Evolutionary conservation across 2,113 vertebrate species (phyloP).

Genomic region (Pterocles orientalis): DNA sequence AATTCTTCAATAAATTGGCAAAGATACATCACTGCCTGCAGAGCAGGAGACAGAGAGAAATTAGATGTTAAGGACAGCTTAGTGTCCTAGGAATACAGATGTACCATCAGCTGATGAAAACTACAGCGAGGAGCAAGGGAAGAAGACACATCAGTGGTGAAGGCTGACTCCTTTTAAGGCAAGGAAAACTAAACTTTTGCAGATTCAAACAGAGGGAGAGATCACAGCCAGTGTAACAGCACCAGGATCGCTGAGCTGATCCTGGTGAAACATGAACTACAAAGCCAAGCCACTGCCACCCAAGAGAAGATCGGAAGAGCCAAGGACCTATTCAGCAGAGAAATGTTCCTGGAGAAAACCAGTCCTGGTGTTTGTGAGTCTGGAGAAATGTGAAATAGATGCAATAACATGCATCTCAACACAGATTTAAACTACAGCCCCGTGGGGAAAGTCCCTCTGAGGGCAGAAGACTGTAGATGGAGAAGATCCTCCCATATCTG

Average conservation of each 20-base stretch:
- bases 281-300: neutral
- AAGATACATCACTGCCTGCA: conserved; percentile 37
- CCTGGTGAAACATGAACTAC: neutral
- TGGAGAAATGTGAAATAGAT: neutral
- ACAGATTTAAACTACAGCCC: neutral
- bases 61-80: neutral
- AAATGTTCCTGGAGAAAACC: neutral
- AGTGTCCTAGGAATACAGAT: conserved; percentile 58
- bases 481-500: neutral
- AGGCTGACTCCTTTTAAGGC: conserved; percentile 38
- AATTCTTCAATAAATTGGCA: conserved; percentile 50
- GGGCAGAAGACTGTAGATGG: neutral
- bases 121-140: neutral
- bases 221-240: accelerated
- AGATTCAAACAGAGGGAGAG: neutral
- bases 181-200: neutral
- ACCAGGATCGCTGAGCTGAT: accelerated
- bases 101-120: conserved; percentile 30
- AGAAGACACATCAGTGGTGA: conserved; percentile 30
- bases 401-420: neutral
- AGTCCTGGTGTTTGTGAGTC: neutral
- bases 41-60: conserved; percentile 60
- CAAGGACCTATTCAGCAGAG: neutral
- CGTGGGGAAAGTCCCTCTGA: neutral
- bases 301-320: neutral